Evolutionary conservation across 2,888 invertebrate species (phyloP).

Genomic region (Agrotis ipsilon): DNA sequence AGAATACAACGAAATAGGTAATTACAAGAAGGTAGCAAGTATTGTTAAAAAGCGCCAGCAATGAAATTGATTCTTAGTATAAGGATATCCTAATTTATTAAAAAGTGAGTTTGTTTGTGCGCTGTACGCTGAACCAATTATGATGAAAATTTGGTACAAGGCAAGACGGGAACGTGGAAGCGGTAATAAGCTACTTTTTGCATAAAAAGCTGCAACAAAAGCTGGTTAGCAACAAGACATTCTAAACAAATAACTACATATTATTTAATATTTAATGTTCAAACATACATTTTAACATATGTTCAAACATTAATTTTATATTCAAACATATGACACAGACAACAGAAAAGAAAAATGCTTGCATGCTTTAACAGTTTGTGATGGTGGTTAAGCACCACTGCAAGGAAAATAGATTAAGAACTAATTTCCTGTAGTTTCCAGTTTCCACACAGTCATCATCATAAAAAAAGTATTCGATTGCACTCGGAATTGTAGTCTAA

Average conservation of each 20-base stretch:
- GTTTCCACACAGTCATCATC: too few relatives aligned
- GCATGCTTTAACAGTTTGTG: not conserved
- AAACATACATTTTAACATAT: too few relatives aligned
- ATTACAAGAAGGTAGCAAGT: too few relatives aligned
- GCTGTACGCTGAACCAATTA: too few relatives aligned
- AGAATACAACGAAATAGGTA: too few relatives aligned
- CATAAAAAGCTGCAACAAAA: too few relatives aligned
- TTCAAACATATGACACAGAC: not conserved
- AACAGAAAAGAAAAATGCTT: not conserved
- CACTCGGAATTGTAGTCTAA: not conserved
- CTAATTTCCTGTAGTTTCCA: not conserved
- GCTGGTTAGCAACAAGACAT: too few relatives aligned
- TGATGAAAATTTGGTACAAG: too few relatives aligned
- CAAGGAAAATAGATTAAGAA: not conserved
- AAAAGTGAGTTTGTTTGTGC: not conserved
- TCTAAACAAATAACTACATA: too few relatives aligned
- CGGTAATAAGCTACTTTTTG: too few relatives aligned
- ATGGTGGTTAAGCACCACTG: not conserved
- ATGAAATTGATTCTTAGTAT: not conserved
- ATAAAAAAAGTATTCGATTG: not conserved
- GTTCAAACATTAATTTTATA: not conserved
- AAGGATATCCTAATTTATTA: not conserved
- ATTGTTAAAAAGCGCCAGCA: not conserved
- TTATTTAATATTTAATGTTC: too few relatives aligned
- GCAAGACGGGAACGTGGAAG: too few relatives aligned